phyloP scores from a whole-genome alignment of 2,113 vertebrate genomes.

The Gopherus flavomarginatus region DNA sequence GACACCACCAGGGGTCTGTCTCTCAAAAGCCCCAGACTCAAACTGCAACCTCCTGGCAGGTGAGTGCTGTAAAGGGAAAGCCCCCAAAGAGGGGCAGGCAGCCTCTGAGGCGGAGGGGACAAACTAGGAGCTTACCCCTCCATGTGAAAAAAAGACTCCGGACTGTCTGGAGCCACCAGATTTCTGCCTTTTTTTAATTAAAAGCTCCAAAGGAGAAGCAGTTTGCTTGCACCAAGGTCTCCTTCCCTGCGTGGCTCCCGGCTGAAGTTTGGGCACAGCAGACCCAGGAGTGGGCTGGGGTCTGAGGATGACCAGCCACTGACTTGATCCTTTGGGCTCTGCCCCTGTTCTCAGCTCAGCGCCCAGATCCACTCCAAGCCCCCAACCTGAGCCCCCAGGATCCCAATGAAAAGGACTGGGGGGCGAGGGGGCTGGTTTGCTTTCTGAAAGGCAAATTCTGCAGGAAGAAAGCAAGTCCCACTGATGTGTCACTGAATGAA shows the following conservation, averaged over 20 bases:
- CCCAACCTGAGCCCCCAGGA: no score
- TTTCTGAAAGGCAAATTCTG: background rate
- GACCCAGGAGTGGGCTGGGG: rapidly evolving
- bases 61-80: background rate
- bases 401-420: no score
- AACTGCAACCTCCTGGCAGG: background rate
- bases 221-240: background rate
- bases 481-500: slow-evolving; percentile 67
- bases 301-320: background rate
- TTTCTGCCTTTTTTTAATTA: no score
- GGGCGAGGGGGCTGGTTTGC: no score
- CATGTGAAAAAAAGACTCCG: no score
- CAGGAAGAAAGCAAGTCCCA: background rate
- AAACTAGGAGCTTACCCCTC: no score
- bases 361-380: no score
- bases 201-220: no score
- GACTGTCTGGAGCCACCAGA: no score
- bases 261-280: no score
- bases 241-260: background rate
- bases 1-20: background rate
- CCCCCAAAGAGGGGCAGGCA: background rate
- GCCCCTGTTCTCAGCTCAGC: no score
- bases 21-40: background rate
- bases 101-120: background rate
- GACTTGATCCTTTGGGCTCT: no score